phyloP scores from a whole-genome alignment of 2,888 invertebrate species.

The Drosophila villosipedis region DNA sequence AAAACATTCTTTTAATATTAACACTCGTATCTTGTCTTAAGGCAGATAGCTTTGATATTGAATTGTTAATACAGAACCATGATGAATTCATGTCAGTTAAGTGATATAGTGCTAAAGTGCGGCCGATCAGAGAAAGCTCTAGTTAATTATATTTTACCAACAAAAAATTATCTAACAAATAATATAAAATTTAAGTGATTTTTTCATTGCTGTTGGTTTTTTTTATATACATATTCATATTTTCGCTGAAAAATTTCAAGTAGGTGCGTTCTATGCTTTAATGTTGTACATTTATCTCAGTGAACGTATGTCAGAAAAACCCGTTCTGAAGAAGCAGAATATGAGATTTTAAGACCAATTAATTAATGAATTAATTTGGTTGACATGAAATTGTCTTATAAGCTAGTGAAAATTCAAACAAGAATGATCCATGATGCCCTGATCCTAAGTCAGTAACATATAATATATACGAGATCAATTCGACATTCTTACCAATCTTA shows the following conservation, averaged over 20 bases:
- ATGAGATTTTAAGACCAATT: background rate
- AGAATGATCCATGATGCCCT: background rate
- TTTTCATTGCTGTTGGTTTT: background rate
- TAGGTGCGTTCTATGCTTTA: background rate
- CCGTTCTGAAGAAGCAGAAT: background rate
- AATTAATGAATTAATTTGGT: background rate
- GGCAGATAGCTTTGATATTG: background rate
- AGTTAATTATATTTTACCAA: background rate
- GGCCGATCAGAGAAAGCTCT: background rate
- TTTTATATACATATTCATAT: background rate
- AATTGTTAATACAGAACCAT: background rate
- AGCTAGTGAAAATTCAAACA: background rate
- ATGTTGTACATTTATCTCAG: background rate
- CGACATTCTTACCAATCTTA: background rate
- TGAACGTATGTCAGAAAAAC: background rate
- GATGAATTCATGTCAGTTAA: background rate
- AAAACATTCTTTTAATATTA: background rate
- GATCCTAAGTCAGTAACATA: background rate
- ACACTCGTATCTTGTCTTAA: no score
- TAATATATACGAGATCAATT: no score
- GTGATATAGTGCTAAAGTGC: background rate
- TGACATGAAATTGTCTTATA: background rate
- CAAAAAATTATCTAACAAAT: background rate
- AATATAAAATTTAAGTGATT: background rate
- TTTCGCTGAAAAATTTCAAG: background rate